Evolutionary conservation across 2,888 invertebrate genomes (phyloP).

Genomic region (Thalpophila matura): DNA sequence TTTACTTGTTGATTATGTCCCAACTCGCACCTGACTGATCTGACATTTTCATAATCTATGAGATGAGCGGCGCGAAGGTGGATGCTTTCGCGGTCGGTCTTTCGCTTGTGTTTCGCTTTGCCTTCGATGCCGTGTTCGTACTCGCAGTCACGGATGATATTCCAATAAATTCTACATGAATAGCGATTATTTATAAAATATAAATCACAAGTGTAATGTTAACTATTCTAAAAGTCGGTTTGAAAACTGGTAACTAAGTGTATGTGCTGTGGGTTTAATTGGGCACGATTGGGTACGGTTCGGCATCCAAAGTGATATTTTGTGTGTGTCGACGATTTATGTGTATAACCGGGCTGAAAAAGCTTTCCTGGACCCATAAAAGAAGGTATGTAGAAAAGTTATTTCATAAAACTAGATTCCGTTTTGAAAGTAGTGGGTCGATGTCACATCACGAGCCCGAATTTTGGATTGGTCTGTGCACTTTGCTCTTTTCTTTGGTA

Average conservation of each 20-base stretch:
- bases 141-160: slow-evolving; percentile 86
- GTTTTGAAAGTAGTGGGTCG: slow-evolving; percentile 47
- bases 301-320: slow-evolving; percentile 78
- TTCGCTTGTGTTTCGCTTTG: slow-evolving; percentile 87
- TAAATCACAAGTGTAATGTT: slow-evolving; percentile 78
- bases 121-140: slow-evolving; percentile 87
- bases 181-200: slow-evolving; percentile 78
- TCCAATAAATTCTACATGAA: slow-evolving; percentile 80
- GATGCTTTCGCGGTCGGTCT: slow-evolving; percentile 84
- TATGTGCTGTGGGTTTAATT: slow-evolving; percentile 79
- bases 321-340: slow-evolving; percentile 84
- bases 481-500: slow-evolving; percentile 61
- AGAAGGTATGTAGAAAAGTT: slow-evolving; percentile 72
- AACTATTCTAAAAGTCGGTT: slow-evolving; percentile 71
- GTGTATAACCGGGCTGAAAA: slow-evolving; percentile 79
- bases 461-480: slow-evolving; percentile 40
- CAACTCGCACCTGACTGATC: too few relatives aligned
- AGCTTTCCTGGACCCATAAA: slow-evolving; percentile 73
- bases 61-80: slow-evolving; percentile 77
- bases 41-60: slow-evolving; percentile 74
- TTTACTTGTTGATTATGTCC: slow-evolving; percentile 39
- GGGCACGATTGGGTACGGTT: slow-evolving; percentile 75
- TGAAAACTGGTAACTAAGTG: slow-evolving; percentile 74
- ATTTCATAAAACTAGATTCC: slow-evolving; percentile 58
- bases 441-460: slow-evolving; percentile 27